phyloP scores from a whole-genome alignment of 1,140 invertebrate species.

The Micrasema longulum region DNA sequence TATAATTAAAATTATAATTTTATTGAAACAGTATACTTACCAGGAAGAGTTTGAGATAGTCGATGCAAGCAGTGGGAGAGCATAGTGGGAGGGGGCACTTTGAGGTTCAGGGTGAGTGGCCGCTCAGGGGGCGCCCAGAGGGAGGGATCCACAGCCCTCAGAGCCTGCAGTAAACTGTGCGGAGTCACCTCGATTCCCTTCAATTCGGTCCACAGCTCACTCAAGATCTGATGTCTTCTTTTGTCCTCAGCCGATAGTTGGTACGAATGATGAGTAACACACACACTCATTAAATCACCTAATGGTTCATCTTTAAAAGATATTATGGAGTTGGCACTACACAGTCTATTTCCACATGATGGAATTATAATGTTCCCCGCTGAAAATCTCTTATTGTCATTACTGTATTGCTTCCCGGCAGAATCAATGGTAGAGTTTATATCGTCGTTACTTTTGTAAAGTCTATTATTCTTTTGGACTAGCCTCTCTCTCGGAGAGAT shows the following conservation, averaged over 20 bases:
- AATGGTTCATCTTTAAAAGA: conserved; percentile 47
- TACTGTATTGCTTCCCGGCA: conserved; percentile 22
- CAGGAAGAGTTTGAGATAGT: conserved; percentile 48
- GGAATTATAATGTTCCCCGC: conserved; percentile 53
- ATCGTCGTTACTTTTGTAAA: conserved; percentile 51
- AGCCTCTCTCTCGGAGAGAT: conserved; percentile 3
- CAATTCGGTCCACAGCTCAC: conserved; percentile 71
- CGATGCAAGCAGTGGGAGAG: conserved; percentile 53
- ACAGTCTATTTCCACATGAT: conserved; percentile 37
- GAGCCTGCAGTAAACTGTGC: conserved; percentile 68
- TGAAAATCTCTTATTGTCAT: conserved; percentile 58
- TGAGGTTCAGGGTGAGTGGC: conserved; percentile 75
- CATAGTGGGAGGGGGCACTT: conserved; percentile 66
- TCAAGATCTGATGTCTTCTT: conserved; percentile 70
- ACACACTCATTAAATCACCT: conserved; percentile 51
- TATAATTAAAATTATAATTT: no score
- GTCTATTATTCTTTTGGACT: conserved; percentile 31
- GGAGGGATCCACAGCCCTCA: conserved; percentile 72
- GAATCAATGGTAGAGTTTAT: conserved; percentile 35
- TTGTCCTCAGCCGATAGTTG: conserved; percentile 70
- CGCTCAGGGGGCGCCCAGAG: conserved; percentile 73
- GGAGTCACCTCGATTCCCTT: conserved; percentile 72
- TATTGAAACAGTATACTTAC: conserved; percentile 37
- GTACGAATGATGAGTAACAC: conserved; percentile 58
- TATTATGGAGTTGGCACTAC: conserved; percentile 46